Conservation (phyloP, 2,888 invertebrate genomes). For the Cepaea hortensis region DNA sequence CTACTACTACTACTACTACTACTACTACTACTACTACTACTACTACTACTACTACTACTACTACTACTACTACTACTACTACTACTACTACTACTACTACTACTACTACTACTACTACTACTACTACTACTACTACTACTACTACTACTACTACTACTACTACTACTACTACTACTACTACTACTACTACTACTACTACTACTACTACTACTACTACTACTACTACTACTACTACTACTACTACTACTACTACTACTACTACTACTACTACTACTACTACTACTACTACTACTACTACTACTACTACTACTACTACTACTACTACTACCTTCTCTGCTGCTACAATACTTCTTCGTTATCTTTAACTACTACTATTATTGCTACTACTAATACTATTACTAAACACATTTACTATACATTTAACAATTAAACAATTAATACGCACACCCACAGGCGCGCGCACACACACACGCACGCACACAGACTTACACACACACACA, state of each 20-base stretch:
- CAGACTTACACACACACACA: no score
- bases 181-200: slow-evolving; percentile 45
- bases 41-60: slow-evolving; percentile 49
- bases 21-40: slow-evolving; percentile 50
- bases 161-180: not conserved
- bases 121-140: slow-evolving; percentile 49
- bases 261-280: slow-evolving; percentile 38
- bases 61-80: slow-evolving; percentile 24
- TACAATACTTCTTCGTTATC: not conserved
- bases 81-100: not conserved
- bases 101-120: slow-evolving; percentile 48
- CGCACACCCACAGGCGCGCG: no score
- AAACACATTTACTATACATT: no score
- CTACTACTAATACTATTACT: slow-evolving; percentile 41
- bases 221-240: slow-evolving; percentile 44
- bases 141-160: slow-evolving; percentile 37
- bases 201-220: slow-evolving; percentile 49
- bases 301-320: slow-evolving; percentile 48
- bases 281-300: slow-evolving; percentile 50
- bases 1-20: not conserved
- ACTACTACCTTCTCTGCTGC: no score
- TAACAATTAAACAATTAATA: no score
- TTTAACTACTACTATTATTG: no score
- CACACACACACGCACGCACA: no score
- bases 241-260: no score